Percentiles rank a stretch among this genome's conserved stretches.
Conservation (phyloP, 2,888 invertebrate genomes). For the Heteromyza rotundicornis region DNA sequence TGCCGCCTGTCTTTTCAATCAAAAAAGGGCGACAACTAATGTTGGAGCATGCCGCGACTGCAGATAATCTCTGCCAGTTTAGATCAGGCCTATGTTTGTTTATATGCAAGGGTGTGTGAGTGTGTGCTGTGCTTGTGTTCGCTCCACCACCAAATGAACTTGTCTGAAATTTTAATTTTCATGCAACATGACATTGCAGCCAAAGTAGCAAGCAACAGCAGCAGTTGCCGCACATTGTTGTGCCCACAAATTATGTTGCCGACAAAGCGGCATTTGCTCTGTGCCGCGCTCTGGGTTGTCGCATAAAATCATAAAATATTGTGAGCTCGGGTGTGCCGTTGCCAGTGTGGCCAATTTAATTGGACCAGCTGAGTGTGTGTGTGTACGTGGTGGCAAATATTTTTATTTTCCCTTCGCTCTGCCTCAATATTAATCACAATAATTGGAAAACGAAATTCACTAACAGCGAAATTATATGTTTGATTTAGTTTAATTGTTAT, state of each 20-base stretch:
- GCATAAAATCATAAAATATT: not conserved
- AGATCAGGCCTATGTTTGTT: too few relatives aligned
- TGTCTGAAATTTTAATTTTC: constrained; percentile 1
- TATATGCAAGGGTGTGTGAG: too few relatives aligned
- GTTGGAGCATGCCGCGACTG: not conserved
- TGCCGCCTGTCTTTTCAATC: constrained; percentile 4
- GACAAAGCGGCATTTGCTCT: not conserved
- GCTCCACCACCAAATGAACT: constrained; percentile 4
- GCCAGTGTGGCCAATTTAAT: too few relatives aligned
- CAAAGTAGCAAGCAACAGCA: not conserved
- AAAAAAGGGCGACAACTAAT: constrained; percentile 4
- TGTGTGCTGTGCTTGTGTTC: too few relatives aligned
- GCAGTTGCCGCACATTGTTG: not conserved
- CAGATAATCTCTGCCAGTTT: not conserved
- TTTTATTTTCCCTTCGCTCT: too few relatives aligned
- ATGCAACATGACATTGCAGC: not conserved
- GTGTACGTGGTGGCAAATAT: too few relatives aligned
- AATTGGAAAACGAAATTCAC: too few relatives aligned
- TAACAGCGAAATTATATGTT: too few relatives aligned
- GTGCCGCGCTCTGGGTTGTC: too few relatives aligned
- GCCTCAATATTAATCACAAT: too few relatives aligned
- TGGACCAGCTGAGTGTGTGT: too few relatives aligned
- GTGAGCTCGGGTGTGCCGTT: not conserved
- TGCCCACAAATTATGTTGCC: not conserved
- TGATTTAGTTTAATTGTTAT: too few relatives aligned